Evolutionary conservation across 2,888 invertebrate genomes (phyloP).

Genomic region (Caenorhabditis japonica): DNA sequence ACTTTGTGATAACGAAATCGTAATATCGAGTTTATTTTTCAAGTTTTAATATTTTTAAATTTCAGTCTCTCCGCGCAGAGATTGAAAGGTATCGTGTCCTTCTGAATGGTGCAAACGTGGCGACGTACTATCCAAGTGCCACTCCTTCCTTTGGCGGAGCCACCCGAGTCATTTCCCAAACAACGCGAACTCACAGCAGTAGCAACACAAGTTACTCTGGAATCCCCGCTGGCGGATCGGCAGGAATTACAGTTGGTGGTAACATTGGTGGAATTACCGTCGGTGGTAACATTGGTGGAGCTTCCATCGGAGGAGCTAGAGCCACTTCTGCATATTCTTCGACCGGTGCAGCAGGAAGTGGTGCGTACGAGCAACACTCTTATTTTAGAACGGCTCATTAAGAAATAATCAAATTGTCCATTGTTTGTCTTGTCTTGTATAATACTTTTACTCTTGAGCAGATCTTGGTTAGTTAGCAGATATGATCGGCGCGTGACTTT

Average conservation of each 20-base stretch:
- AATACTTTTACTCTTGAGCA: constrained; percentile 40
- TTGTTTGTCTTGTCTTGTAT: neutral
- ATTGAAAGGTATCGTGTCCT: constrained; percentile 47
- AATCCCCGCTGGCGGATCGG: constrained; percentile 6
- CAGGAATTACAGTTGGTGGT: constrained; percentile 27
- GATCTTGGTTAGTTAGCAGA: constrained; percentile 53
- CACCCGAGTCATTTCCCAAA: constrained; percentile 17
- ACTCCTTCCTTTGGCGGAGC: neutral
- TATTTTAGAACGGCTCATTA: constrained; percentile 22
- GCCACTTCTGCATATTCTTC: neutral
- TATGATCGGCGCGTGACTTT: neutral
- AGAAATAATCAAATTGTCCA: neutral
- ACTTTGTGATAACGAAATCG: constrained; percentile 48
- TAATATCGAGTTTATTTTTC: constrained; percentile 1
- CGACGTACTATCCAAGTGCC: constrained; percentile 32
- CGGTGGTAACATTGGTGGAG: constrained; percentile 25
- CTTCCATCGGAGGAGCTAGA: constrained; percentile 4
- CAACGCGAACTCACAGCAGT: constrained; percentile 31
- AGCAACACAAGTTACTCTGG: constrained; percentile 26
- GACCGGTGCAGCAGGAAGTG: constrained; percentile 28
- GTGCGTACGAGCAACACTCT: constrained; percentile 26
- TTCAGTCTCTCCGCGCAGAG: constrained; percentile 49
- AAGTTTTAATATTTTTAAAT: neutral
- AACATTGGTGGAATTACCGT: constrained; percentile 33
- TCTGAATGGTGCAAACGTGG: constrained; percentile 42